Evolutionary conservation across 1,140 invertebrate species (phyloP), one percentile per base, ranked within the genome.

Genomic region (Pogonomyrmex barbatus): DNA sequence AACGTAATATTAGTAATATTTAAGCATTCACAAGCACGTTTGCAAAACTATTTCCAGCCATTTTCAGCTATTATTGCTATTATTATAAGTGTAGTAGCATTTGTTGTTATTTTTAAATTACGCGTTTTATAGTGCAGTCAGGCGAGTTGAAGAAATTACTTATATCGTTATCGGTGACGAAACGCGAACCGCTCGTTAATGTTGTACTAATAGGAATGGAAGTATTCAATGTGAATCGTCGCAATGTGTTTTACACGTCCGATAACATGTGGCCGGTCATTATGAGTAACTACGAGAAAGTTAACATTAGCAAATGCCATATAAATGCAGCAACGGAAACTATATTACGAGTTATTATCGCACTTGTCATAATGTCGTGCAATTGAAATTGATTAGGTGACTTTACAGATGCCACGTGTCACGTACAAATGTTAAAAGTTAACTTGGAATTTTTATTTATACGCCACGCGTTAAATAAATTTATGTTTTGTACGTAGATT

Each of bases 21-120:
- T 71, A 58, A 58, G 5, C 52, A 82, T 60, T 24, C 17, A 60
- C 12, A 24, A 9, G 6, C 47, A 62, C 33, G 45, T 73, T 17
- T 17, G n/a, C 12, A 17, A 83, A 60, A 30, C 42, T 17, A 12
- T 42, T 58, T 12, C 10, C 39, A 50, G 24, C 24, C 24, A 0
- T 24, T 73, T 60, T 60, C 52, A 24, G 24, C 24, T 24, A 24
- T 73, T 47, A 33, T 75, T 75, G 12, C 33, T 24, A 24, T 73
- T 47, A 33, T 75, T 75, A 6, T n/a, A 14, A 60, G 30, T 39
- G 39, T 52, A 24, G 5, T 60, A n/a, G 79, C 79, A 56, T 60
- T 82, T 83, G 79, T 75, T 75, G 52, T 75, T 75, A 54, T 47
- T 60, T 14, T 75, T 83, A 83, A 73, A 83, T 73, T 73, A 83